Base-by-base conservation (phyloP, 2,888 invertebrate genomes). In the Xestia c-nigrum region DNA sequence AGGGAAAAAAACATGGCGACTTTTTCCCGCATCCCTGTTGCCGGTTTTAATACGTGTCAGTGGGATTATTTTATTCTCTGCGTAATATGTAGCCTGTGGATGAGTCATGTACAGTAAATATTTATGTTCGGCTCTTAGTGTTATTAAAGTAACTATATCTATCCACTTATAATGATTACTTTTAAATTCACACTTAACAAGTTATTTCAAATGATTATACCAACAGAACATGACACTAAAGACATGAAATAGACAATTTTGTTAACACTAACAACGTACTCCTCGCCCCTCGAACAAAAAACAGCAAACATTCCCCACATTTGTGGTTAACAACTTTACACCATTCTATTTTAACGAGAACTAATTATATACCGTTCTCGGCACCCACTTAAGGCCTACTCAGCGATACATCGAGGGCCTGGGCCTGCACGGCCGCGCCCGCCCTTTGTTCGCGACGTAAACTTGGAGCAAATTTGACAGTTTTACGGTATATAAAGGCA, bases 381-480 rank as follows among this genome's bases (percentile, higher is more conserved):
- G 80, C 76, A 80, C 81, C 85, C 89, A 87, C 87, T 87, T 81
- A 88, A 79, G 78, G 89, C 74, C 80, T 86, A 83, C 86, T 72
- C 88, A 84, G 76, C 87, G 78, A 87, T 88, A 87, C 87, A 85
- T 88, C 89, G 57, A 87, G 76, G 87, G 89, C 76, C 63, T 78
- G 80, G 86, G 83, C 78, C 80, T 46, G 50, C 50, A 50, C 50
- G 19, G 85, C 80, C 73, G 72, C 80, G 50, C 87, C 80, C 73
- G 72, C 78, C 89, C 78, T 87, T 87, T 87, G 89, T 88, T 75
- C 69, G 59, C 74, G 38, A 72, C 88, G 76, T 87, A 89, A 89
- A 87, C 89, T 87, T 87, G 86, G 81, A 85, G 80, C 76, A 84
- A 89, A 87, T 87, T 87, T 87, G 92, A 91, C 92, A 92, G 92